A percentile compares a stretch with the other conserved stretches of the same genome.
phyloP scores from a whole-genome alignment of 2,888 invertebrate species.

The Oxycera nigricornis region DNA sequence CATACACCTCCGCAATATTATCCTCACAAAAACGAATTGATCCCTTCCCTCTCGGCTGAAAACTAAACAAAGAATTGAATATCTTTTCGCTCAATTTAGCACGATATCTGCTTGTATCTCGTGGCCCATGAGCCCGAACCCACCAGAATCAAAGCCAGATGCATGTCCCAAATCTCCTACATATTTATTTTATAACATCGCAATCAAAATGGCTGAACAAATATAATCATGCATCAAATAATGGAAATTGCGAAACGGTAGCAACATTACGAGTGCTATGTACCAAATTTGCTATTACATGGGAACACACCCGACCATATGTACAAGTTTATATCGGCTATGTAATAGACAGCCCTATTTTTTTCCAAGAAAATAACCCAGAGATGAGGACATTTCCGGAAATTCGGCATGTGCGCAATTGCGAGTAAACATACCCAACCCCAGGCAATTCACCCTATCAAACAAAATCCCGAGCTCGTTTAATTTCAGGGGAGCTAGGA shows the following conservation, averaged over 20 bases:
- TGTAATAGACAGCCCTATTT: background rate
- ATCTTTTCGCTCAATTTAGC: conserved; percentile 56
- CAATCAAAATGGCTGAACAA: conserved; percentile 63
- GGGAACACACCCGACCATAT: conserved; percentile 44
- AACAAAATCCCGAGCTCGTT: background rate
- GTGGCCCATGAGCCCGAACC: conserved; percentile 23
- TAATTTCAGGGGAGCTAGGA: conserved; percentile 11
- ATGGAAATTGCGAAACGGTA: conserved; percentile 28
- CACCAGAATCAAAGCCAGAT: conserved; percentile 17
- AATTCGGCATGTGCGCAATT: conserved; percentile 7
- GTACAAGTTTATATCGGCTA: background rate
- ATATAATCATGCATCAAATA: conserved; percentile 57
- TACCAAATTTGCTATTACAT: conserved; percentile 40
- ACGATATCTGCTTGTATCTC: conserved; percentile 44
- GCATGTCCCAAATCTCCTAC: conserved; percentile 38
- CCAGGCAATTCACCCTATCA: background rate
- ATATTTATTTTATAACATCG: conserved; percentile 63
- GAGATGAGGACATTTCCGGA: conserved; percentile 8
- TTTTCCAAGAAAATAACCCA: background rate
- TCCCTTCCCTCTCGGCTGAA: conserved; percentile 28
- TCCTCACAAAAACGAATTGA: conserved; percentile 24
- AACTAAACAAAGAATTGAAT: conserved; percentile 36
- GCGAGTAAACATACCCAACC: background rate
- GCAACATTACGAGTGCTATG: conserved; percentile 13
- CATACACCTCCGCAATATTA: background rate